Conservation (phyloP, 2,797 vertebrate species). For the Sparus aurata region DNA sequence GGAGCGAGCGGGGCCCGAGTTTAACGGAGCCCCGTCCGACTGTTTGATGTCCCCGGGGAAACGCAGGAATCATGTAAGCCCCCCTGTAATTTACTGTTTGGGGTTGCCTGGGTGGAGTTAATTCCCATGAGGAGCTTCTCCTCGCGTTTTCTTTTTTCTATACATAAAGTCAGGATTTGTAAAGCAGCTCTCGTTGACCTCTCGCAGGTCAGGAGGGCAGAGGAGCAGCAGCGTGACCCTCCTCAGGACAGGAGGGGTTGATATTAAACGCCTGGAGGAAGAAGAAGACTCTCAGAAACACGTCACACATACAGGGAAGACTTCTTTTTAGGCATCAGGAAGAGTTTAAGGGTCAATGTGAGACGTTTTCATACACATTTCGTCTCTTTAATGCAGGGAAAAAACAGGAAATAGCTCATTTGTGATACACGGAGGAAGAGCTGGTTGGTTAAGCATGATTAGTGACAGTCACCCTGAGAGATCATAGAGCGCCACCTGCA, state of each 20-base stretch:
- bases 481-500: not conserved
- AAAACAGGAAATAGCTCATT: too few species aligned
- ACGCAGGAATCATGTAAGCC: constrained; percentile 69
- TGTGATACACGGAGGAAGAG: not conserved
- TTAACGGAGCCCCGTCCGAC: constrained; percentile 54
- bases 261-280: constrained; percentile 10
- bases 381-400: not conserved
- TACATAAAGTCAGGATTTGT: constrained; percentile 79
- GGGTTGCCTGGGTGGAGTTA: constrained; percentile 73
- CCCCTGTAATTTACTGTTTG: constrained; percentile 77
- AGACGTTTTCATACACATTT: fast-evolving
- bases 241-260: constrained; percentile 15
- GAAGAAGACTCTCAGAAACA: not conserved
- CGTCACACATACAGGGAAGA: not conserved
- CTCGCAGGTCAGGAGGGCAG: constrained; percentile 69
- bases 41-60: constrained; percentile 78
- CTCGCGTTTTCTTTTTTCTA: constrained; percentile 72
- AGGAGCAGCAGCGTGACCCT: constrained; percentile 57
- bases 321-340: not conserved
- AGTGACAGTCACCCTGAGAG: too few species aligned
- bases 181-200: constrained; percentile 78
- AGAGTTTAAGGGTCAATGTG: not conserved
- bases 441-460: not conserved
- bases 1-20: constrained; percentile 43
- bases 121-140: constrained; percentile 78